A percentile compares a stretch with the other conserved stretches of the same genome.
Evolutionary conservation across 1,140 invertebrate genomes (phyloP).

Genomic region (Cydia strobilella): DNA sequence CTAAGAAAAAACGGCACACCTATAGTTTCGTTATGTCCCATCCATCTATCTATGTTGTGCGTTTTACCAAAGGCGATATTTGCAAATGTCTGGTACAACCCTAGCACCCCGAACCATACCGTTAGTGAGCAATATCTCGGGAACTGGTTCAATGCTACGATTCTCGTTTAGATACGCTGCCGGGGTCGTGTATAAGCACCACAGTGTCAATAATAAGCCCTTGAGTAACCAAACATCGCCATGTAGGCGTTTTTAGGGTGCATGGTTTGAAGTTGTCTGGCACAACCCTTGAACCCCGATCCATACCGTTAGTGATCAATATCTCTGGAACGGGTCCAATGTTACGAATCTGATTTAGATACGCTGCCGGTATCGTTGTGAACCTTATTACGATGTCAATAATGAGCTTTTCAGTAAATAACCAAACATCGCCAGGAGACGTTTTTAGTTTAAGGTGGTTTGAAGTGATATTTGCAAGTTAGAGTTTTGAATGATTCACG

Average conservation of each 20-base stretch:
- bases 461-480: no score
- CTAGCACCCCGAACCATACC: neutral
- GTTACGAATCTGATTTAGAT: constrained; percentile 51
- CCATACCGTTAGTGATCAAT: constrained; percentile 17
- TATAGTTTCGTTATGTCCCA: no score
- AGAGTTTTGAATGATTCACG: no score
- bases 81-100: neutral
- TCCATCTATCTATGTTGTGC: no score
- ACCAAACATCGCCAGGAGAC: no score
- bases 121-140: constrained; percentile 33
- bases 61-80: neutral
- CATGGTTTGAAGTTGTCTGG: neutral
- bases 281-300: neutral
- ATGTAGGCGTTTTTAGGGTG: no score
- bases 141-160: constrained; percentile 55
- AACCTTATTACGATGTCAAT: no score
- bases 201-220: neutral
- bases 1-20: no score
- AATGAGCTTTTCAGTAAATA: no score
- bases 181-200: constrained; percentile 34
- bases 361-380: constrained; percentile 40
- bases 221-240: neutral
- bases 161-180: constrained; percentile 49
- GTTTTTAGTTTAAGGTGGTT: no score
- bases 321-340: constrained; percentile 51